phyloP scores from a whole-genome alignment of 1,140 invertebrate genomes.

The Drosophila sulfurigaster region DNA sequence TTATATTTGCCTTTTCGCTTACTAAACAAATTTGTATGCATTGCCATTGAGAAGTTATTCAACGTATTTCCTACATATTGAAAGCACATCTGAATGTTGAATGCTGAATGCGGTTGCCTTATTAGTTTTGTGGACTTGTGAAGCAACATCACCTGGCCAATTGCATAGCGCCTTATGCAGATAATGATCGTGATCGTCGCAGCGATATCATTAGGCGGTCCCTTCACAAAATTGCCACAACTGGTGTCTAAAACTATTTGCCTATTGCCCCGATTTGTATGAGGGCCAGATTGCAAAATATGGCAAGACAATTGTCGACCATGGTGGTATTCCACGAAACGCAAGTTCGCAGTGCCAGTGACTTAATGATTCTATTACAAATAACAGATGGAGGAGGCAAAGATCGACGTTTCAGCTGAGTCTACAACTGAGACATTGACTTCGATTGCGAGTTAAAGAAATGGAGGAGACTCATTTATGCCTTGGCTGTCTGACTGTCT shows the following conservation, averaged over 20 bases:
- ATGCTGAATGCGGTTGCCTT: slow-evolving; percentile 9
- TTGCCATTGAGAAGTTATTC: slow-evolving; percentile 9
- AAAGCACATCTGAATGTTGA: slow-evolving; percentile 1
- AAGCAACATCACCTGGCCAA: slow-evolving; percentile 58
- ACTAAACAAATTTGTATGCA: background rate
- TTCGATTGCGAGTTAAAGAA: slow-evolving; percentile 9
- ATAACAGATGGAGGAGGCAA: slow-evolving; percentile 1
- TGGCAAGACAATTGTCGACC: slow-evolving; percentile 34
- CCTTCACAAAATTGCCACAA: slow-evolving; percentile 21
- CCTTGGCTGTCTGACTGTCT: slow-evolving; percentile 26
- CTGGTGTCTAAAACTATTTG: slow-evolving; percentile 65
- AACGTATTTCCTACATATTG: slow-evolving; percentile 3
- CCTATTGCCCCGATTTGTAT: slow-evolving; percentile 42
- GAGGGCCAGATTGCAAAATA: slow-evolving; percentile 3
- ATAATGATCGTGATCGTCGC: slow-evolving; percentile 37
- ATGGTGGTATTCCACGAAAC: slow-evolving; percentile 60
- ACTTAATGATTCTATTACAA: slow-evolving; percentile 78
- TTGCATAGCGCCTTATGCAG: slow-evolving; percentile 75
- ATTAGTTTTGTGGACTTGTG: slow-evolving; percentile 50
- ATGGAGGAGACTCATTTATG: slow-evolving; percentile 47
- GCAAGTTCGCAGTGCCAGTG: slow-evolving; percentile 9
- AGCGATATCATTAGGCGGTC: slow-evolving; percentile 7
- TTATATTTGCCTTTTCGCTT: background rate
- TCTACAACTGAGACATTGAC: background rate
- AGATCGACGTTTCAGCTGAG: background rate